These are phyloP conservation scores for Lepidurus couesii DNA, from an alignment of 1,140 invertebrate species.

Conservation along the genomic window DNA sequence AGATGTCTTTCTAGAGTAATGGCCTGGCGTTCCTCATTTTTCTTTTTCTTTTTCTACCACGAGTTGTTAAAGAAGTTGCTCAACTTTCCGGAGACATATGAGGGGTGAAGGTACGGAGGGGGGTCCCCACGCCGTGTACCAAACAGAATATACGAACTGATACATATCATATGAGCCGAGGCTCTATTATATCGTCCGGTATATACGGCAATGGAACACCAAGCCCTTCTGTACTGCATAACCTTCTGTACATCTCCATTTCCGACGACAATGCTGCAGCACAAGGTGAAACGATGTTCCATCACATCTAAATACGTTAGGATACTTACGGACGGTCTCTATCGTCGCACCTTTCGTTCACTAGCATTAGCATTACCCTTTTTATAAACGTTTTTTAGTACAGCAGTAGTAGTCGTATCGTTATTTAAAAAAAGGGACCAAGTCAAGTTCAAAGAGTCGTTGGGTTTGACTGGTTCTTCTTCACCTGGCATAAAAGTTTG, in stretches of 20 bases:
- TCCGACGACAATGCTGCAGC: neutral
- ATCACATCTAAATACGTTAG: neutral
- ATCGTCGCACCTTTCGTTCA: too few relatives aligned
- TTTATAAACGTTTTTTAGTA: too few relatives aligned
- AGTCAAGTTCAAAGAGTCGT: too few relatives aligned
- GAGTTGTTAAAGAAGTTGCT: slow-evolving; percentile 16
- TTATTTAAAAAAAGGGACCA: too few relatives aligned
- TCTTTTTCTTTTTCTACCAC: neutral
- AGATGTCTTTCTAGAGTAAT: too few relatives aligned
- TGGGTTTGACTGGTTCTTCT: too few relatives aligned
- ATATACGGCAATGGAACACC: neutral
- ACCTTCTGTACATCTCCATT: neutral
- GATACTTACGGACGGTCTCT: too few relatives aligned
- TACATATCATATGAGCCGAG: slow-evolving; percentile 3
- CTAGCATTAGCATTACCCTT: too few relatives aligned
- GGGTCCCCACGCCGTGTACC: neutral
- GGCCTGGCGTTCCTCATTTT: too few relatives aligned
- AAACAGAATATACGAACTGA: neutral
- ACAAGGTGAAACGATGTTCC: neutral
- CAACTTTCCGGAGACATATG: slow-evolving; percentile 1
- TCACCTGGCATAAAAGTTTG: too few relatives aligned
- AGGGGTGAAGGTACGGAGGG: slow-evolving; percentile 18
- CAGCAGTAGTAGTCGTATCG: too few relatives aligned
- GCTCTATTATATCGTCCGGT: slow-evolving; percentile 1
- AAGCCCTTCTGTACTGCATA: neutral